phyloP scores from a whole-genome alignment of 1,140 invertebrate genomes.

The Colletes gigas region DNA sequence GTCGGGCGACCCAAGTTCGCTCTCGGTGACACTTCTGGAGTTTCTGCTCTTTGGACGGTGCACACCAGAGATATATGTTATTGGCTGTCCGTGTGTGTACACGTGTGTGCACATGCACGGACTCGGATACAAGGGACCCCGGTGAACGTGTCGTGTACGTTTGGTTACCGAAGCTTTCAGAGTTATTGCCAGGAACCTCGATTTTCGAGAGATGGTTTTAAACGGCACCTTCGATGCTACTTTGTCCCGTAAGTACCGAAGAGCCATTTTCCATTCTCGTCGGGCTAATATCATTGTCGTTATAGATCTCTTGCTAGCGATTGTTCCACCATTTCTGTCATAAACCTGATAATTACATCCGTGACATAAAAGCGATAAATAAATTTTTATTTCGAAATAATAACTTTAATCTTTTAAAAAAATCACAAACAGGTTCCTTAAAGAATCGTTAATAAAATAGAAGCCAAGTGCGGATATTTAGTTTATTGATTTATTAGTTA shows the following conservation, averaged over 20 bases:
- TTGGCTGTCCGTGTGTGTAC: slow-evolving; percentile 50
- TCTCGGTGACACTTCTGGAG: slow-evolving; percentile 79
- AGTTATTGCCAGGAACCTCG: slow-evolving; percentile 63
- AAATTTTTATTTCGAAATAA: too few relatives aligned
- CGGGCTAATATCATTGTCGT: too few relatives aligned
- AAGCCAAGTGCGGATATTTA: too few relatives aligned
- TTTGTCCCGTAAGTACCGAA: neutral
- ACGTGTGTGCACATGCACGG: slow-evolving; percentile 50
- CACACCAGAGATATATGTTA: slow-evolving; percentile 72
- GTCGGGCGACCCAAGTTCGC: slow-evolving; percentile 75
- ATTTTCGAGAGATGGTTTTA: slow-evolving; percentile 31
- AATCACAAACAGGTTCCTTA: too few relatives aligned
- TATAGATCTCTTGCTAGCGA: too few relatives aligned
- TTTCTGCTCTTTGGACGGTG: slow-evolving; percentile 76
- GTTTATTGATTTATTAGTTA: too few relatives aligned
- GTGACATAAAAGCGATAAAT: too few relatives aligned
- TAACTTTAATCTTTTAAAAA: too few relatives aligned
- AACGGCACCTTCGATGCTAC: slow-evolving; percentile 37
- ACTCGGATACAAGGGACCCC: slow-evolving; percentile 11
- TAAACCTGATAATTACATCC: too few relatives aligned
- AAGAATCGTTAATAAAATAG: too few relatives aligned
- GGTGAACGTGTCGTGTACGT: slow-evolving; percentile 54
- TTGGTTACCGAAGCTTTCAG: slow-evolving; percentile 64
- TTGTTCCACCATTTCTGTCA: too few relatives aligned
- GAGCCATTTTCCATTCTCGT: too few relatives aligned